Evolutionary conservation across 2,797 vertebrate species (phyloP).

Genomic region (Odontamblyopus lacepedii): DNA sequence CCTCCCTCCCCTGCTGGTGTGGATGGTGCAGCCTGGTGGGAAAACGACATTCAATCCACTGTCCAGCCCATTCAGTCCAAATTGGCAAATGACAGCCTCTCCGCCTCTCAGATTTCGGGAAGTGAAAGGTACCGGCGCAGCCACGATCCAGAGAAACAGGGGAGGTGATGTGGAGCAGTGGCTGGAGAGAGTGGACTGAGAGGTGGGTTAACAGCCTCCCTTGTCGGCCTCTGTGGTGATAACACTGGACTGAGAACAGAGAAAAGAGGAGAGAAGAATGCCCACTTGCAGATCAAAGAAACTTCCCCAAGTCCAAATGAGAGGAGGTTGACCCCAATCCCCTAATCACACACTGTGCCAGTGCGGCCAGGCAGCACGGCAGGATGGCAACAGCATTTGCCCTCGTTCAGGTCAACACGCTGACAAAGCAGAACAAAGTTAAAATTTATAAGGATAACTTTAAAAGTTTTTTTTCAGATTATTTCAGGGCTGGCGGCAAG

Average conservation of each 20-base stretch:
- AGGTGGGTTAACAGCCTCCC: slow-evolving; percentile 70
- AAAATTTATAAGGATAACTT: slow-evolving; percentile 2
- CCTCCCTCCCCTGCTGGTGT: slow-evolving; percentile 78
- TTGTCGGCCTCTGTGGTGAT: slow-evolving; percentile 51
- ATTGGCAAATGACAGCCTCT: slow-evolving; percentile 92
- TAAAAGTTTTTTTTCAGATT: not conserved
- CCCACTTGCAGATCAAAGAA: slow-evolving; percentile 69
- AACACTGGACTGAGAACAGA: slow-evolving; percentile 57
- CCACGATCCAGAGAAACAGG: slow-evolving; percentile 39
- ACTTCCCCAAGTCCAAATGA: slow-evolving; percentile 46
- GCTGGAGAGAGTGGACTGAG: slow-evolving; percentile 40
- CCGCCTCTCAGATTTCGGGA: slow-evolving; percentile 80
- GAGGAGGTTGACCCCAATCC: slow-evolving; percentile 63
- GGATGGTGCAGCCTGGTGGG: slow-evolving; percentile 87
- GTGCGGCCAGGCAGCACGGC: slow-evolving; percentile 6
- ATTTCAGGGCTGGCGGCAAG: slow-evolving; percentile 14
- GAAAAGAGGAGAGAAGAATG: slow-evolving; percentile 57
- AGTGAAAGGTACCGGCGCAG: slow-evolving; percentile 72
- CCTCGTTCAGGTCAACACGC: slow-evolving; percentile 44
- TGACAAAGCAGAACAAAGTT: slow-evolving; percentile 24
- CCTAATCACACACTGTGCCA: slow-evolving; percentile 54
- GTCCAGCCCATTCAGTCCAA: slow-evolving; percentile 81
- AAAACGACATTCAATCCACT: slow-evolving; percentile 91
- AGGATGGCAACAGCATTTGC: slow-evolving; percentile 41
- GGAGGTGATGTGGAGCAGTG: slow-evolving; percentile 14